phyloP scores from a whole-genome alignment of 2,113 vertebrate species.

The Hydrolagus affinis region DNA sequence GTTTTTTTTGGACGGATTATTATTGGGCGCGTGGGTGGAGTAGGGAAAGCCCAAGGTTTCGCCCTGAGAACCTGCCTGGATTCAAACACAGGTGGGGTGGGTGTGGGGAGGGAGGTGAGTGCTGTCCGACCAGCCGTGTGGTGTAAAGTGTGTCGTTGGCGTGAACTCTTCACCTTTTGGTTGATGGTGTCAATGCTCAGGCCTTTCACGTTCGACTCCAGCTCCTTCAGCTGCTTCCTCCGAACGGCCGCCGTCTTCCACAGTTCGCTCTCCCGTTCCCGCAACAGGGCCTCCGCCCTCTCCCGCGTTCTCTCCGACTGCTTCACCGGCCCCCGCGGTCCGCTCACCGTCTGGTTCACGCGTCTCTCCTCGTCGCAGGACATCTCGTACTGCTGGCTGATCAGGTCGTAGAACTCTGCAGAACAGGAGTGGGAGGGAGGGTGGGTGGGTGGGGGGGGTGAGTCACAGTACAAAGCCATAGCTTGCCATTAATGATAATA shows the following conservation, averaged over 20 bases:
- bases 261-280: conserved; percentile 39
- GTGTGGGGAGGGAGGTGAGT: too few relatives aligned
- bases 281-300: conserved; percentile 43
- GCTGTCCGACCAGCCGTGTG: neutral
- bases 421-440: too few relatives aligned
- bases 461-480: too few relatives aligned
- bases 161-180: conserved; percentile 41
- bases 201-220: conserved; percentile 47
- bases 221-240: conserved; percentile 54
- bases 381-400: conserved; percentile 49
- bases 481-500: too few relatives aligned
- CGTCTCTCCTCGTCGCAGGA: conserved; percentile 49
- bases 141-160: neutral
- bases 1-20: too few relatives aligned
- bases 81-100: too few relatives aligned
- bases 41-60: too few relatives aligned
- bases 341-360: conserved; percentile 47
- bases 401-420: conserved; percentile 61
- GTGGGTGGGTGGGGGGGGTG: too few relatives aligned
- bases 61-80: neutral
- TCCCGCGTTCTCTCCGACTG: conserved; percentile 39
- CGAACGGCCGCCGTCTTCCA: conserved; percentile 45
- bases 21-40: too few relatives aligned
- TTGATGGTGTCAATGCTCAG: conserved; percentile 42
- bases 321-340: conserved; percentile 45